A percentile compares a stretch with the other conserved stretches of the same genome.
phyloP scores from a whole-genome alignment of 1,140 invertebrate genomes.

The Nylanderia fulva region DNA sequence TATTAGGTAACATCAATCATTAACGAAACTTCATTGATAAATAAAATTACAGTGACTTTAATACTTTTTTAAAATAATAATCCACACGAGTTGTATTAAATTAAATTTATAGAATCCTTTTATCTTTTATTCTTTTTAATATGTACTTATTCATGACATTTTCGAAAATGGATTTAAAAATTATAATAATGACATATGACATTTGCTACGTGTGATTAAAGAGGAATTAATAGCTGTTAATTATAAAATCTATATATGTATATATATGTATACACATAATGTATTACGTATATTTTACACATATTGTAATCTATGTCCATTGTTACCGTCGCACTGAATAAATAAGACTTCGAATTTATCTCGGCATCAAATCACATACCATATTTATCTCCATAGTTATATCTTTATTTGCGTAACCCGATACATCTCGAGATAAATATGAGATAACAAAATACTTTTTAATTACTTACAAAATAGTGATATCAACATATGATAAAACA shows the following conservation, averaged over 20 bases:
- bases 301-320: constrained; percentile 53
- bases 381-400: constrained; percentile 34
- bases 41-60: not conserved
- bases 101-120: not conserved
- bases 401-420: constrained; percentile 42
- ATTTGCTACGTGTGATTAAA: constrained; percentile 26
- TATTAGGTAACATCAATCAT: not conserved
- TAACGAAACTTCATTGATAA: constrained; percentile 4
- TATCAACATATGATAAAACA: constrained; percentile 32
- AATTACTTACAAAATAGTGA: constrained; percentile 53
- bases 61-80: not conserved
- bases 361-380: constrained; percentile 63
- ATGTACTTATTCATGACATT: not conserved
- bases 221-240: constrained; percentile 60
- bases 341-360: constrained; percentile 73
- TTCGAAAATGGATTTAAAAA: not conserved
- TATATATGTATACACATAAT: not conserved
- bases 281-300: not conserved
- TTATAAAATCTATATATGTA: constrained; percentile 34
- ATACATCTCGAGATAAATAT: constrained; percentile 46
- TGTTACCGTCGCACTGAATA: constrained; percentile 64
- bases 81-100: not conserved
- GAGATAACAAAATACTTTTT: constrained; percentile 37
- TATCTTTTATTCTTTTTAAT: not conserved
- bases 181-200: constrained; percentile 15